Percentiles rank a stretch among this genome's conserved stretches.
phyloP scores from a whole-genome alignment of 2,888 invertebrate species.

The Lasioglossum pauxillum region DNA sequence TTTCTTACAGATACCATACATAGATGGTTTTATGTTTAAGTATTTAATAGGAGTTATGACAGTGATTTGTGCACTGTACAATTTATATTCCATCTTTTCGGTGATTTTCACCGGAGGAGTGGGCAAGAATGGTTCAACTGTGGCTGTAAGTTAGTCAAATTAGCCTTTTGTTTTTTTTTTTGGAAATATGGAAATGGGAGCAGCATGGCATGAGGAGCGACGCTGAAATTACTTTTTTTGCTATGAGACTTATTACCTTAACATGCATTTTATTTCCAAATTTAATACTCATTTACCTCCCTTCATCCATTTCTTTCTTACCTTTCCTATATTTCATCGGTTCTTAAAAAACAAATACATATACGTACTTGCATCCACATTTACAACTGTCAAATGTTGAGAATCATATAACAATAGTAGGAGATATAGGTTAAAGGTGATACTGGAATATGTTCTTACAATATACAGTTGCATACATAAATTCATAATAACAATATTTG shows the following conservation, averaged over 20 bases:
- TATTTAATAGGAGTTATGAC: slow-evolving; percentile 92
- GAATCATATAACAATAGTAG: neutral
- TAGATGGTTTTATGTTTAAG: slow-evolving; percentile 90
- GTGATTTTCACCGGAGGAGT: slow-evolving; percentile 93
- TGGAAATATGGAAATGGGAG: slow-evolving; percentile 76
- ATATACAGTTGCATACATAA: neutral
- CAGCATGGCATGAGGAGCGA: slow-evolving; percentile 84
- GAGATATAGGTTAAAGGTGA: slow-evolving; percentile 10
- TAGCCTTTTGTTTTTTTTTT: slow-evolving; percentile 68
- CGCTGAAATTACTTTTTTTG: slow-evolving; percentile 72
- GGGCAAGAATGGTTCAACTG: slow-evolving; percentile 99
- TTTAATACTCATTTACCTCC: slow-evolving; percentile 50
- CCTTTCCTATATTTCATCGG: slow-evolving; percentile 31
- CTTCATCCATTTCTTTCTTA: slow-evolving; percentile 42
- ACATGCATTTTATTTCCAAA: slow-evolving; percentile 61
- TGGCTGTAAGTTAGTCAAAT: slow-evolving; percentile 92
- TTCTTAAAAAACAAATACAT: slow-evolving; percentile 27
- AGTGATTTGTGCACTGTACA: slow-evolving; percentile 89
- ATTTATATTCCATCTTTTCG: slow-evolving; percentile 90
- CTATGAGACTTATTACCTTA: slow-evolving; percentile 59
- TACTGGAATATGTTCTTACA: slow-evolving; percentile 1
- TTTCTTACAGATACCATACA: slow-evolving; percentile 85
- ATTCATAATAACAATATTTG: slow-evolving; percentile 9
- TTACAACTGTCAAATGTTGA: slow-evolving; percentile 9
- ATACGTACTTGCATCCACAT: slow-evolving; percentile 17